Conservation (phyloP, 2,888 invertebrate genomes). For the Melieria omissa region DNA sequence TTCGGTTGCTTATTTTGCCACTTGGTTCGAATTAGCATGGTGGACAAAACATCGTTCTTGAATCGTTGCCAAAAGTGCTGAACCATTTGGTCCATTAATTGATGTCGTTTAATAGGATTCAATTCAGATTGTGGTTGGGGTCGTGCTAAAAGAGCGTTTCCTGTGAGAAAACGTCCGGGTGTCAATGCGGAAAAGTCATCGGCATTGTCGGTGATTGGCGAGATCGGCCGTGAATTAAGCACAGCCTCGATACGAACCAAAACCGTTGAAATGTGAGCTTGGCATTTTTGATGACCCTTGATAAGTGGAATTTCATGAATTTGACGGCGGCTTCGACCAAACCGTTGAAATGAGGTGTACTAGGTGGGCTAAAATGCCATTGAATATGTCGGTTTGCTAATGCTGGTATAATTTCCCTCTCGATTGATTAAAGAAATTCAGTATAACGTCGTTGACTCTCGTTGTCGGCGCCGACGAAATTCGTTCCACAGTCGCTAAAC, state of each 20-base stretch:
- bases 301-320: no score
- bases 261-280: slow-evolving; percentile 2
- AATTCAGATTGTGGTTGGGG: slow-evolving; percentile 10
- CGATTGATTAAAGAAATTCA: neutral
- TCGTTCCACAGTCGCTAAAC: neutral
- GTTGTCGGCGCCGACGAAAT: neutral
- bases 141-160: slow-evolving; percentile 9
- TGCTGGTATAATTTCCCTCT: neutral
- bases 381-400: neutral
- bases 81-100: no score
- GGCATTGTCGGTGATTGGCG: slow-evolving; percentile 9
- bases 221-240: slow-evolving; percentile 1
- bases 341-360: slow-evolving; percentile 6
- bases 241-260: slow-evolving; percentile 5
- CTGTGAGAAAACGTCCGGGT: slow-evolving; percentile 10
- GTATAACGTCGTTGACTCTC: neutral
- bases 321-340: slow-evolving; percentile 4
- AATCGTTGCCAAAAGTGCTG: no score
- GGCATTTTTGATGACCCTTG: neutral
- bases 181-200: slow-evolving; percentile 13
- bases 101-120: slow-evolving; percentile 1
- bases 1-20: no score
- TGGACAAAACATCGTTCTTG: no score
- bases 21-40: no score
- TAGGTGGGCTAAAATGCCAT: neutral